phyloP scores from a whole-genome alignment of 2,888 invertebrate species.

The Cerceris ruficornis region DNA sequence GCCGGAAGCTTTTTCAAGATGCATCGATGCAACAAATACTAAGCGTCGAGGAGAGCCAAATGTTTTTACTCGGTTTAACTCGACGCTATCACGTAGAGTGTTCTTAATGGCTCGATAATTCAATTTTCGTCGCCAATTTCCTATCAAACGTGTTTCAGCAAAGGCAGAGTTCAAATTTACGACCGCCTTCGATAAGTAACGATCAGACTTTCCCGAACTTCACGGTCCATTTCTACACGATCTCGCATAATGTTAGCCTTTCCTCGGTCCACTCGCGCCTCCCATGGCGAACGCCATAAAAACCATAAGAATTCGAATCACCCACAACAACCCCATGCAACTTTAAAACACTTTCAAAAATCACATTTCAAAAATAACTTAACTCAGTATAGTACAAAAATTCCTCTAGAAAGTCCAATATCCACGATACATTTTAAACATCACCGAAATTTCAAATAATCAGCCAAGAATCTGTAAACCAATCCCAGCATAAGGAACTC shows the following conservation, averaged over 20 bases:
- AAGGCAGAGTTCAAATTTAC: constrained; percentile 14
- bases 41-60: constrained; percentile 17
- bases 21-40: not conserved
- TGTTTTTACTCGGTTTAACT: constrained; percentile 26
- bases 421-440: too few species aligned
- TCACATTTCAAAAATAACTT: too few species aligned
- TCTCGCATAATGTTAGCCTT: constrained; percentile 7
- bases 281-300: not conserved
- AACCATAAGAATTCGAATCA: not conserved
- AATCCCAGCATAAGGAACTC: constrained; percentile 37
- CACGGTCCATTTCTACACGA: constrained; percentile 3
- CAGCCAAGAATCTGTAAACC: not conserved
- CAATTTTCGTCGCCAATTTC: constrained; percentile 29
- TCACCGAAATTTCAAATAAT: constrained; percentile 6
- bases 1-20: not conserved
- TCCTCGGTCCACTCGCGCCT: not conserved
- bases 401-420: too few species aligned
- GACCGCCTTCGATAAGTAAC: constrained; percentile 13
- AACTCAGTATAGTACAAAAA: too few species aligned
- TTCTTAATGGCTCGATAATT: constrained; percentile 33
- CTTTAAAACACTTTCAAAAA: too few species aligned
- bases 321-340: too few species aligned
- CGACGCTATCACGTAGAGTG: constrained; percentile 8
- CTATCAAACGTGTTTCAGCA: constrained; percentile 1
- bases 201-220: constrained; percentile 9